Percentiles rank a stretch among this genome's conserved stretches.
These are phyloP conservation scores for Hippocampus mohnikei DNA, from an alignment of 2,113 vertebrate species.

Conservation along the genomic window DNA sequence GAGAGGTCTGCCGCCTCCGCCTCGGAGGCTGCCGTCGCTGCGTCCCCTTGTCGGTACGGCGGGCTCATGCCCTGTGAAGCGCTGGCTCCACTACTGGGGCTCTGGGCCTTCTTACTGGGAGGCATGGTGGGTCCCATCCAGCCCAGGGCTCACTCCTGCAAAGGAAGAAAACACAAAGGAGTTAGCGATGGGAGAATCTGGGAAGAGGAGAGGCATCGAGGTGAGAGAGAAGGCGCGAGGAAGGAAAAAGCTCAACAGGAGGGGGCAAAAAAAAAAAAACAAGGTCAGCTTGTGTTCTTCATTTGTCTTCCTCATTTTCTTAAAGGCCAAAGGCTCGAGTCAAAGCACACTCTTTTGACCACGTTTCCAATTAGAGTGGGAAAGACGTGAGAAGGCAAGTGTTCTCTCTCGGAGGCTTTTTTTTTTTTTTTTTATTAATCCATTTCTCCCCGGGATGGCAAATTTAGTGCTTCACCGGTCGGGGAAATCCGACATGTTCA, in stretches of 20 bases:
- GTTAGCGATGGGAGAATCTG: not conserved
- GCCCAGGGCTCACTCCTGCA: slow-evolving; percentile 80
- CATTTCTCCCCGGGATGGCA: slow-evolving; percentile 45
- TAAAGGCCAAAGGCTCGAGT: slow-evolving; percentile 39
- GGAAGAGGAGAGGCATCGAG: not conserved
- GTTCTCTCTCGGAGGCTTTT: slow-evolving; percentile 22
- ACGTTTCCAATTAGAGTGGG: slow-evolving; percentile 44
- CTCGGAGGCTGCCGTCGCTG: slow-evolving; percentile 77
- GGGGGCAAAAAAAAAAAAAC: slow-evolving; percentile 16
- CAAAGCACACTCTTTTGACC: slow-evolving; percentile 33
- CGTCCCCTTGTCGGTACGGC: slow-evolving; percentile 76
- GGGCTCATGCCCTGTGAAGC: slow-evolving; percentile 88
- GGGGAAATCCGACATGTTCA: slow-evolving; percentile 53
- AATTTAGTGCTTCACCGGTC: slow-evolving; percentile 60
- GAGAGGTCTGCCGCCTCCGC: slow-evolving; percentile 88
- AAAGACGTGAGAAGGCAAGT: slow-evolving; percentile 35
- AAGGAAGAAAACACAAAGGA: slow-evolving; percentile 37
- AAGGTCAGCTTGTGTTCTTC: slow-evolving; percentile 36
- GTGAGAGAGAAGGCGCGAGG: not conserved
- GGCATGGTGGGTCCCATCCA: slow-evolving; percentile 99
- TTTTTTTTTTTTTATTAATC: slow-evolving; percentile 24
- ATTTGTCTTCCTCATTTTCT: slow-evolving; percentile 24
- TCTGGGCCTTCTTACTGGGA: slow-evolving; percentile 97
- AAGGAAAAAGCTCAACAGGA: not conserved
- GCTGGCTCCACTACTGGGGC: slow-evolving; percentile 86